Evolutionary conservation across 2,113 vertebrate genomes (phyloP), one percentile per base, ranked within the genome.

Genomic region (Cinclus mexicanus): DNA sequence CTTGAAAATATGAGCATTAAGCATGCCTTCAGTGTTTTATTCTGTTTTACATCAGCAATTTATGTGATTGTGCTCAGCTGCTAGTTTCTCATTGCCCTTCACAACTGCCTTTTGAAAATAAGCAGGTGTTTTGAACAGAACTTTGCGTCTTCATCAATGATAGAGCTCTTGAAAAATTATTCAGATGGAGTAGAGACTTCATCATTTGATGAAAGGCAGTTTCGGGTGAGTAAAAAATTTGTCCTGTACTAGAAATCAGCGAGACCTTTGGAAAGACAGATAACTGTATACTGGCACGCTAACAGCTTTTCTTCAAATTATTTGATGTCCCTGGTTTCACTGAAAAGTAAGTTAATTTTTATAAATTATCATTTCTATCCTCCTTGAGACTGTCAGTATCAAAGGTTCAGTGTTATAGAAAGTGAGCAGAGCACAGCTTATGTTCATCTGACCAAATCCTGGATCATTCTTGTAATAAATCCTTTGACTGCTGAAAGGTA

Each of bases 391-490:
- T 61, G 33, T 53, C 17, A 24, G 7, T 67, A 9, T 59, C 18
- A 47, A 53, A 39, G 4, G 21, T 24, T 16, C 0, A 0, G 6
- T 52, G 6, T 47, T 79, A 24, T 0, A 14, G 52, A 39, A 70
- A 44, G 44, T 12, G 39, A 79, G 24, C 5, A 59, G 64, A 76
- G 14, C 14, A 44, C 23, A 63, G 10, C 9, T 83, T 70, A 26
- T 59, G 13, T 65, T 80, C 18, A 26, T 52, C 33, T 74, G 47
- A 42, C 24, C 33, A 69, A 47, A 83, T 85, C 10, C 31, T 55
- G 20, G 18, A 24, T 60, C 5, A 5, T 56, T 75, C 3, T 17
- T 68, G 9, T 52, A 70, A 31, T 47, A 44, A 56, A 79, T 42
- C 4, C 12, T 25, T 59, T 50, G 37, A 31, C n/a, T 19, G 20